A percentile compares a stretch with the other conserved stretches of the same genome.
phyloP scores from a whole-genome alignment of 1,140 invertebrate genomes.

The Prorops nasuta region DNA sequence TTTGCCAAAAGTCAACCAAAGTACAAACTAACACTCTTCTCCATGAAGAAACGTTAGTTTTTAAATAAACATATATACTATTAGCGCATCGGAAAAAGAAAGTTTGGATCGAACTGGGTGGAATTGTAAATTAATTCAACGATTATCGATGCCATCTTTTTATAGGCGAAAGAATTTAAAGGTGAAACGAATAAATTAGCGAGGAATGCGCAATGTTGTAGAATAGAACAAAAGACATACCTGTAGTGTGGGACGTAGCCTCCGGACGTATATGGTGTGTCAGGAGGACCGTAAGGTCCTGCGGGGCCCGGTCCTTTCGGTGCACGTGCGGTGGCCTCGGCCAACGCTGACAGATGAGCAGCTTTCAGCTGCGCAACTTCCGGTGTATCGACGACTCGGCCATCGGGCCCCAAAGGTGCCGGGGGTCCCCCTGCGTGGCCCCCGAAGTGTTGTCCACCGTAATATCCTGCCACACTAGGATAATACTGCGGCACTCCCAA shows the following conservation, averaged over 20 bases:
- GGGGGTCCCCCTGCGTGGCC: slow-evolving; percentile 29
- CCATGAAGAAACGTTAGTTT: too few relatives aligned
- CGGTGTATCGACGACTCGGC: slow-evolving; percentile 63
- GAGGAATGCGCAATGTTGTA: slow-evolving; percentile 2
- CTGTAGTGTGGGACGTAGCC: slow-evolving; percentile 44
- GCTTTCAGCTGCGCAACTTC: slow-evolving; percentile 64
- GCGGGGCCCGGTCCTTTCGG: slow-evolving; percentile 47
- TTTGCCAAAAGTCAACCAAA: neutral
- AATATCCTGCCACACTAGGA: too few relatives aligned
- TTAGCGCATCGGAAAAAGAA: neutral
- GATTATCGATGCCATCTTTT: too few relatives aligned
- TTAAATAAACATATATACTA: neutral
- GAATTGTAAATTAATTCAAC: too few relatives aligned
- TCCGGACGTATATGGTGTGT: slow-evolving; percentile 26
- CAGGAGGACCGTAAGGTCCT: slow-evolving; percentile 27
- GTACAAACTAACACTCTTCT: too few relatives aligned
- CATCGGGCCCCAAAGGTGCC: slow-evolving; percentile 62
- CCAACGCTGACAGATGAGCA: slow-evolving; percentile 60
- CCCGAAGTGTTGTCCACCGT: slow-evolving; percentile 39
- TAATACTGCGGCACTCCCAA: slow-evolving; percentile 43
- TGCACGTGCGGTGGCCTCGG: slow-evolving; percentile 55
- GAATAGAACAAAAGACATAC: slow-evolving; percentile 17
- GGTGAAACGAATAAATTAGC: too few relatives aligned
- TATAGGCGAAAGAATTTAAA: too few relatives aligned
- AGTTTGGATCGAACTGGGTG: neutral